phyloP scores from a whole-genome alignment of 2,888 invertebrate species.

The Drosophila hamatofila region DNA sequence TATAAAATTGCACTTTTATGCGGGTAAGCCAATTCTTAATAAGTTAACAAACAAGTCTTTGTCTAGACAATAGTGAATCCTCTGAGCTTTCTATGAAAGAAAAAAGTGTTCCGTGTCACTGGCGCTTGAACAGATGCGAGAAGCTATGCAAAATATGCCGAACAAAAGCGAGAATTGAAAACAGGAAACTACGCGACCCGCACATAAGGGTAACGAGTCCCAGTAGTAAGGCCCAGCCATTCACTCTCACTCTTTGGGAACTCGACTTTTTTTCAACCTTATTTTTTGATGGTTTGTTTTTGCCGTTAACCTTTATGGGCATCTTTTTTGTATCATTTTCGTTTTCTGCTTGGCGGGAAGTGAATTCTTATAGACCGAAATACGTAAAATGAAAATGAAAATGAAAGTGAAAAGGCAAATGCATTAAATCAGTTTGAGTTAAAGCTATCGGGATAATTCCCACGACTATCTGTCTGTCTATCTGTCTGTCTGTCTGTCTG shows the following conservation, averaged over 20 bases:
- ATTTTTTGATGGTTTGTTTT: constrained; percentile 52
- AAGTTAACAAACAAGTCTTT: constrained; percentile 15
- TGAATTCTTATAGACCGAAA: constrained; percentile 56
- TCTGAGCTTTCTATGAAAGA: constrained; percentile 13
- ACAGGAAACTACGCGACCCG: constrained; percentile 34
- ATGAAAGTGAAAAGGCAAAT: not conserved
- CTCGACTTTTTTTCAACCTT: constrained; percentile 16
- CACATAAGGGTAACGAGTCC: constrained; percentile 4
- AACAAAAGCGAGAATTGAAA: constrained; percentile 30
- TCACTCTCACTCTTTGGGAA: constrained; percentile 52
- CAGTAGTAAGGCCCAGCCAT: constrained; percentile 13
- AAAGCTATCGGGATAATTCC: constrained; percentile 46
- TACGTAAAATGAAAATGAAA: constrained; percentile 19
- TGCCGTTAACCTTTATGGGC: constrained; percentile 64
- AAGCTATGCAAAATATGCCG: constrained; percentile 20
- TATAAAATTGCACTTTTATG: constrained; percentile 1
- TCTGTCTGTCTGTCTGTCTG: constrained; percentile 29
- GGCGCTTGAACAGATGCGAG: constrained; percentile 2
- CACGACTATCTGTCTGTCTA: constrained; percentile 29
- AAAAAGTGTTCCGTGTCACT: constrained; percentile 21
- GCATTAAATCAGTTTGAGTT: constrained; percentile 39
- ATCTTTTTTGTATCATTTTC: constrained; percentile 5
- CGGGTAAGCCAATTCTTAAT: constrained; percentile 2
- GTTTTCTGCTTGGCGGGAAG: constrained; percentile 69
- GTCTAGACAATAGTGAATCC: constrained; percentile 21